Conservation (phyloP, 2,888 invertebrate species). For the Caenorhabditis doughertyi region DNA sequence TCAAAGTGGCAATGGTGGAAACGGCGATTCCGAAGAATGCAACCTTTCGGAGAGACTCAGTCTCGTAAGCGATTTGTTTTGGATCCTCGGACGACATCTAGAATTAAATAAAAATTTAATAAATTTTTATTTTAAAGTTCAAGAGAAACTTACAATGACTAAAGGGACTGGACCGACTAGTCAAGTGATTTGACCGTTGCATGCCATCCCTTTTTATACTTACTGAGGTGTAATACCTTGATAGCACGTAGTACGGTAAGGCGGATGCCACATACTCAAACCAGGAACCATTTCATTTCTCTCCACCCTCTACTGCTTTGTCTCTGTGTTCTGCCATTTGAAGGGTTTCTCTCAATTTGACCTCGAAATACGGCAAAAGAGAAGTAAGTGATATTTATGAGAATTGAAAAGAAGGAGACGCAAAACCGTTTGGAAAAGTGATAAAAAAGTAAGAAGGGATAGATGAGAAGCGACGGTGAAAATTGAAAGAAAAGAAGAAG, state of each 20-base stretch:
- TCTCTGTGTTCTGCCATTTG: slow-evolving; percentile 51
- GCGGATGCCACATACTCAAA: slow-evolving; percentile 45
- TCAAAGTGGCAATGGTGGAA: slow-evolving; percentile 75
- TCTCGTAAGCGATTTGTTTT: slow-evolving; percentile 67
- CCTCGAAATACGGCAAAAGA: slow-evolving; percentile 48
- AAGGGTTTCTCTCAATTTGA: slow-evolving; percentile 36
- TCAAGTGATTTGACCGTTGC: slow-evolving; percentile 64
- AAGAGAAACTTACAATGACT: slow-evolving; percentile 54
- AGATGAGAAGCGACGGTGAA: slow-evolving; percentile 27
- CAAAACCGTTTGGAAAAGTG: slow-evolving; percentile 59
- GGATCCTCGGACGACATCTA: slow-evolving; percentile 70
- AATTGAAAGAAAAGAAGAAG: slow-evolving; percentile 28
- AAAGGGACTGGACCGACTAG: slow-evolving; percentile 63
- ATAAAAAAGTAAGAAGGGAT: slow-evolving; percentile 57
- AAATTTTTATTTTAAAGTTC: background rate
- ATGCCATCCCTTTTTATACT: slow-evolving; percentile 53
- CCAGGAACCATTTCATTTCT: slow-evolving; percentile 64
- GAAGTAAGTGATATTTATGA: slow-evolving; percentile 51
- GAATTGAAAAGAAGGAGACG: slow-evolving; percentile 20
- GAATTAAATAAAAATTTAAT: slow-evolving; percentile 8
- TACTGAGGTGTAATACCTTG: slow-evolving; percentile 61
- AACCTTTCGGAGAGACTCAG: slow-evolving; percentile 70
- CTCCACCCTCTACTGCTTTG: slow-evolving; percentile 24
- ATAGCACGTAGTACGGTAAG: slow-evolving; percentile 57
- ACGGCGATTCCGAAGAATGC: slow-evolving; percentile 76